phyloP scores from a whole-genome alignment of 1,140 invertebrate genomes.

The Zaprionus lachaisei region DNA sequence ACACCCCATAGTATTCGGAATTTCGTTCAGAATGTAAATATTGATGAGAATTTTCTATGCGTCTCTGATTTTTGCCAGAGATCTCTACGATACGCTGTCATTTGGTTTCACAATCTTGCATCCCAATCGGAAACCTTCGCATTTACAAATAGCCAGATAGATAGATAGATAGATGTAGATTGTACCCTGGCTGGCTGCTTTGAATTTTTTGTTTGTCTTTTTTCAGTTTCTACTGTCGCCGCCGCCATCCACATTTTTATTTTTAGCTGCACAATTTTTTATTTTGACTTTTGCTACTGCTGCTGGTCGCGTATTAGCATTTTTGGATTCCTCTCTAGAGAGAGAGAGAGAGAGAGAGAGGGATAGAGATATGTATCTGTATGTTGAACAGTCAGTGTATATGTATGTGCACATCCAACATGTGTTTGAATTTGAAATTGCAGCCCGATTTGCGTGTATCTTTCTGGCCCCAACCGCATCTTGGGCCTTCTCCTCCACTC shows the following conservation, averaged over 20 bases:
- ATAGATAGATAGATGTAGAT: conserved; percentile 14
- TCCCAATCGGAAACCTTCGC: conserved; percentile 63
- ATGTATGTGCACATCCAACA: conserved; percentile 63
- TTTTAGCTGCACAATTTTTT: conserved; percentile 72
- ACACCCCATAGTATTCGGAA: conserved; percentile 6
- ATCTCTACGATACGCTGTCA: conserved; percentile 5
- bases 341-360: background rate
- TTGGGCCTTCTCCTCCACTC: background rate
- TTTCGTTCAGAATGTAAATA: conserved; percentile 37
- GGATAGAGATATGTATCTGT: conserved; percentile 13
- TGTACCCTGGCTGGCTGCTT: conserved; percentile 47
- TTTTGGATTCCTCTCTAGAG: conserved; percentile 59
- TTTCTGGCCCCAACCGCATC: conserved; percentile 19
- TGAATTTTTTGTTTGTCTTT: conserved; percentile 52
- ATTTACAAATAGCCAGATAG: conserved; percentile 73
- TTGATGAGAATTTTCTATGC: conserved; percentile 39
- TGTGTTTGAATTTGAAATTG: conserved; percentile 78
- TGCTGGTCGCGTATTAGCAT: conserved; percentile 64
- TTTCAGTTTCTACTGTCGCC: conserved; percentile 37
- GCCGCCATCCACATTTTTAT: conserved; percentile 67
- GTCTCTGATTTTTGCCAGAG: conserved; percentile 25
- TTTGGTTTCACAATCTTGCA: background rate
- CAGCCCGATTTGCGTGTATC: conserved; percentile 54
- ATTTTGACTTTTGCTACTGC: conserved; percentile 64
- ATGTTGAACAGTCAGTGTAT: conserved; percentile 24